phyloP scores from a whole-genome alignment of 2,797 vertebrate species.

The Erethizon dorsatum region DNA sequence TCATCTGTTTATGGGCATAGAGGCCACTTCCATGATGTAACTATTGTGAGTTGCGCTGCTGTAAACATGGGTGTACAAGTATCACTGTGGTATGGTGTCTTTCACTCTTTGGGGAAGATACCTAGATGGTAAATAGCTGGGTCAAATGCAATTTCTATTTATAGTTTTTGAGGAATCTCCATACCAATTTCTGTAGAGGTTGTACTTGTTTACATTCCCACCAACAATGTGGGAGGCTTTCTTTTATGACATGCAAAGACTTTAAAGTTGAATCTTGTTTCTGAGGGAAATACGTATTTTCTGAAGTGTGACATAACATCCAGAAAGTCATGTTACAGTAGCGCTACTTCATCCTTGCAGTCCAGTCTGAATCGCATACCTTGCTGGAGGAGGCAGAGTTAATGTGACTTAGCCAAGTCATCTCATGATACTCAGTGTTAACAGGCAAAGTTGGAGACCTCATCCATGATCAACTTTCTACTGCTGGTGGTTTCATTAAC shows the following conservation, averaged over 20 bases:
- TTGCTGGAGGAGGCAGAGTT: conserved; percentile 59
- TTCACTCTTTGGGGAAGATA: too few species aligned
- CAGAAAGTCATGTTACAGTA: conserved; percentile 46
- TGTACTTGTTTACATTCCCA: background rate
- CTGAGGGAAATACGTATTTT: conserved; percentile 10
- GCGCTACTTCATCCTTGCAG: conserved; percentile 9
- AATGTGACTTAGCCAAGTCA: conserved; percentile 71
- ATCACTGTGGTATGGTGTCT: too few species aligned
- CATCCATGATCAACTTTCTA: conserved; percentile 69
- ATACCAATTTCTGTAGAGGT: background rate
- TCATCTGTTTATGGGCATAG: too few species aligned
- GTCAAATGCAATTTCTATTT: background rate
- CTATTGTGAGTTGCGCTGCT: too few species aligned
- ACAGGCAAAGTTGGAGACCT: conserved; percentile 61
- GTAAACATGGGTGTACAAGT: too few species aligned
- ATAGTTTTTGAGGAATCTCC: too few species aligned
- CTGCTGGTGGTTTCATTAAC: conserved; percentile 68
- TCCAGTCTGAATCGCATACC: conserved; percentile 10
- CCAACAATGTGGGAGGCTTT: background rate
- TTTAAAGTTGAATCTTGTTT: conserved; percentile 45
- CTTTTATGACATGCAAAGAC: conserved; percentile 40
- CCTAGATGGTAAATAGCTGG: too few species aligned
- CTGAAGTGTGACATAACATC: conserved; percentile 9
- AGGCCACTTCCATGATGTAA: too few species aligned
- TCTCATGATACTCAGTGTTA: conserved; percentile 7